Evolutionary conservation across 2,113 vertebrate genomes (phyloP), one percentile per base, ranked within the genome.

Genomic region (Brachypodius melanocephalos): DNA sequence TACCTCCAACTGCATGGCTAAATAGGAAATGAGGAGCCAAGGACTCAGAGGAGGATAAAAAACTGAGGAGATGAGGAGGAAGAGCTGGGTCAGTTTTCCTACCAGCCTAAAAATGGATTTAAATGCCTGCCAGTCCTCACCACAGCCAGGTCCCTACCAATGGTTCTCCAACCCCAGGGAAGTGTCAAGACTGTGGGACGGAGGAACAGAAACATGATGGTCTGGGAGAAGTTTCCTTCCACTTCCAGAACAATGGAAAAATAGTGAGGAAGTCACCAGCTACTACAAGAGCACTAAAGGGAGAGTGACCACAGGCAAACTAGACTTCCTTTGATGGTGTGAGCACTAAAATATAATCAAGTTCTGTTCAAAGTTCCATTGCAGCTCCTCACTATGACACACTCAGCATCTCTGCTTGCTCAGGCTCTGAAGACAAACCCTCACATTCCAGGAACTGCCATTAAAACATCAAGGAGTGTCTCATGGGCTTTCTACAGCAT

Each of bases 191-290:
- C 42, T 6, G 20, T 5, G 34, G 62, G 38, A 11, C 14, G 26
- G 25, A n/a, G 9, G 49, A 77, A 48, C 24, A 77, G 40, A 71
- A 58, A 18, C 3, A 1, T 0, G 2, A 51, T 0, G 2, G 13
- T 8, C 59, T 59, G 7, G 14, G 57, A 75, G 22, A 63, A 89
- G 31, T 24, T n/a, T 75, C 57, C 48, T 84, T 82, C 34, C 5
- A 8, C 43, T 78, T 77, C 36, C 66, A 59, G 42, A 62, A 68
- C 7, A 22, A 62, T 4, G 34, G 29, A 45, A 61, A 57, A 49
- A 13, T 0, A 6, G 34, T 12, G 59, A 61, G 29, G 68, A 61
- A 78, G 18, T 1, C 2, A 81, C 7, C 51, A 25, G 26, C 38
- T 55, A 9, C 55, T 17, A 17, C 51, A 54, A 12, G 43, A 75